Evolutionary conservation across 2,113 vertebrate genomes (phyloP), one percentile per base, ranked within the genome.

Genomic region (Pomatostomus ruficeps): DNA sequence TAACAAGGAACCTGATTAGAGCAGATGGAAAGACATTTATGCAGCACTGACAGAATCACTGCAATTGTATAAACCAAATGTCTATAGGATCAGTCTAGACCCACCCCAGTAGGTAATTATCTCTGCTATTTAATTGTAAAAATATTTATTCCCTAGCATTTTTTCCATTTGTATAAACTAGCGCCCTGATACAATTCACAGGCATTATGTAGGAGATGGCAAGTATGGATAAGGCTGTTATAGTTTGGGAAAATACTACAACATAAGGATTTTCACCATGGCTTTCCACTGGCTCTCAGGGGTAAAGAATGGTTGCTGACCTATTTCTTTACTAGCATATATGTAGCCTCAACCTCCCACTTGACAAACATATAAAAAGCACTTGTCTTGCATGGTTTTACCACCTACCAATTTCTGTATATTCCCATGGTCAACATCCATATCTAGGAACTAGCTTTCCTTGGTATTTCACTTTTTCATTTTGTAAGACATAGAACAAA

Each of bases 131-230:
- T 67, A 75, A 49, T 35, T 77, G 28, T 29, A 46, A 68, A 62
- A 82, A 43, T 62, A 42, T 81, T 68, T 52, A 33, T 45, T 77
- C 33, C 9, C 17, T 58, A 38, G 6, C 2, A 49, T 21, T 31
- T 70, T 94, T 93, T 62, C 23, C 40, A 25, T 33, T 94, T 57
- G 7, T 48, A 31, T 51, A 36, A 49, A 20, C 55, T 83, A 35
- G 10, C 0, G 0, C 8, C 22, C 17, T 61, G 29, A 29, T 29
- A 45, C 3, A 42, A 36, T 49, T 85, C 46, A 38, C 26, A 81
- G 15, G 14, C 3, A 29, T 14, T 15, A 74, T 52, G 11, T 14
- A 19, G 6, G 3, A 4, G 18, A 35, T 36, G 28, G 7, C 21
- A 62, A 21, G 3, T 52, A 21, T 35, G 33, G 14, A 26, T 78